Conservation (phyloP, 2,113 vertebrate genomes). For the Geococcyx californianus region DNA sequence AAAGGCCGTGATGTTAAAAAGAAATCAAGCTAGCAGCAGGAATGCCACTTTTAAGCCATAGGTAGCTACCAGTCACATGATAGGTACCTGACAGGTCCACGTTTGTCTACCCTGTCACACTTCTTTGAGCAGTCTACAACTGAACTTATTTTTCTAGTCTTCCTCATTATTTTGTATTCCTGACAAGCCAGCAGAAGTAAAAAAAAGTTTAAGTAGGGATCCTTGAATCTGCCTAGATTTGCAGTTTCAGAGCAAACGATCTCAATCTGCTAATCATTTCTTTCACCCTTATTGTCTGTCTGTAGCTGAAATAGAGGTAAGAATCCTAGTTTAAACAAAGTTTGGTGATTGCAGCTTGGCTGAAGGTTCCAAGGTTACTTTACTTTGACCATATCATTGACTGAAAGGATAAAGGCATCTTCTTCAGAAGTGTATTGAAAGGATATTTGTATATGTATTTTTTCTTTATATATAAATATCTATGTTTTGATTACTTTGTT, state of each 20-base stretch:
- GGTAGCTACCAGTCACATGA: not conserved
- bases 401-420: not conserved
- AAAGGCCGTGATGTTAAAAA: not conserved
- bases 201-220: not conserved
- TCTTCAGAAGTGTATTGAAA: not conserved
- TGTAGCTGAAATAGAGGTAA: not conserved
- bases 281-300: not conserved
- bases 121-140: not conserved
- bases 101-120: not conserved
- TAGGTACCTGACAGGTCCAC: not conserved
- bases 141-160: not conserved
- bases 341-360: not conserved
- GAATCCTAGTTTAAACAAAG: not conserved
- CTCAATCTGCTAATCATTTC: not conserved
- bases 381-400: not conserved
- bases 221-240: not conserved
- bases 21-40: not conserved
- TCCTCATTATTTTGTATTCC: not conserved
- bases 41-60: not conserved
- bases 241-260: not conserved
- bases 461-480: not conserved
- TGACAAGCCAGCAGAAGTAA: not conserved
- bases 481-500: not conserved
- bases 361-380: not conserved
- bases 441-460: not conserved